A percentile compares a stretch with the other conserved stretches of the same genome.
These are phyloP conservation scores for Meandrusa payeni DNA, from an alignment of 2,888 invertebrate genomes.

Conservation along the genomic window DNA sequence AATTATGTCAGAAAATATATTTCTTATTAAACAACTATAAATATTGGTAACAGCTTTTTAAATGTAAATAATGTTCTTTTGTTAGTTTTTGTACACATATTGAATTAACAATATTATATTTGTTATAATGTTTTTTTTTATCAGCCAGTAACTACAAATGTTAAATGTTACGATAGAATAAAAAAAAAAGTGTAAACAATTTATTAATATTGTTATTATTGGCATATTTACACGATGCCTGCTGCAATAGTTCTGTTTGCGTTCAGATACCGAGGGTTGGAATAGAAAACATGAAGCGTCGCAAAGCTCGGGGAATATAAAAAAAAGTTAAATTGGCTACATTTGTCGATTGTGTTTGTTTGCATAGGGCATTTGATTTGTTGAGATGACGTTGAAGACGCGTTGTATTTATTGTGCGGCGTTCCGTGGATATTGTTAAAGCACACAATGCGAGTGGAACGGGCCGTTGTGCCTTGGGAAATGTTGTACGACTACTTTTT, in stretches of 20 bases:
- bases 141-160: no score
- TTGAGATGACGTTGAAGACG: constrained; percentile 65
- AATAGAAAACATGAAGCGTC: constrained; percentile 10
- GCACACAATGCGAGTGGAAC: constrained; percentile 76
- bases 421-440: constrained; percentile 74
- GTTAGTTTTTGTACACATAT: no score
- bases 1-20: no score
- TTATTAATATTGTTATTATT: constrained; percentile 7
- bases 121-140: no score
- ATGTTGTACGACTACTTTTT: constrained; percentile 81
- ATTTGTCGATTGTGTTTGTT: constrained; percentile 63
- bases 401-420: constrained; percentile 66
- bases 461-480: constrained; percentile 79
- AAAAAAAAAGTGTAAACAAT: no score
- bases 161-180: no score
- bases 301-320: constrained; percentile 7
- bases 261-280: constrained; percentile 7
- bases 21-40: no score
- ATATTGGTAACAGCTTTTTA: no score
- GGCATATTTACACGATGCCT: neutral
- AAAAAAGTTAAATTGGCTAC: constrained; percentile 64
- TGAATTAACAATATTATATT: no score
- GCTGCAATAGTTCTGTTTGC: constrained; percentile 7
- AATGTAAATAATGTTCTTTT: no score
- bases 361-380: constrained; percentile 68